Conservation (phyloP, 2,113 vertebrate species). For the Nibea coibor region DNA sequence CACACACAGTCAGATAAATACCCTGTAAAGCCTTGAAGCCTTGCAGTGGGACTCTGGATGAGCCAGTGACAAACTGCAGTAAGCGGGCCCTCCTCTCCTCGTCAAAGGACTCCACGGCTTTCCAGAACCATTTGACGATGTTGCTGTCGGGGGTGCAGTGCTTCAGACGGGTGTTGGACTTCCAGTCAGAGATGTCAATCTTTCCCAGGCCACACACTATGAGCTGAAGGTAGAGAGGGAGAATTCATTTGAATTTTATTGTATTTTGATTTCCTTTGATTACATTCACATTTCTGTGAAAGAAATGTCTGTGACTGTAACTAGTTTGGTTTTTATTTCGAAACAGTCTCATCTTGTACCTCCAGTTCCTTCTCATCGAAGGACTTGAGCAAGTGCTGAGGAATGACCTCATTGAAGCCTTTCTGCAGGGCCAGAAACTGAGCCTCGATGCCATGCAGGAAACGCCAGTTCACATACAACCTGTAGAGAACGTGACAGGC, state of each 20-base stretch:
- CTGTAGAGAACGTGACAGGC: constrained; percentile 59
- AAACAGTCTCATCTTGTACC: constrained; percentile 77
- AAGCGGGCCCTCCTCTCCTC: constrained; percentile 95
- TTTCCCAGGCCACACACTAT: constrained; percentile 98
- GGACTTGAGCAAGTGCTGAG: constrained; percentile 97
- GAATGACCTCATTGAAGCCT: constrained; percentile 99
- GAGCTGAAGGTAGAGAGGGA: constrained; percentile 81
- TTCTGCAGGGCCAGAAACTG: constrained; percentile 99
- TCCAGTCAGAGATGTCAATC: constrained; percentile 98
- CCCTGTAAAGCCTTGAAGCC: constrained; percentile 99
- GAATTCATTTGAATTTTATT: neutral
- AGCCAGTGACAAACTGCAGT: constrained; percentile 98
- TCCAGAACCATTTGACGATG: constrained; percentile 99
- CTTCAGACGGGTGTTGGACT: constrained; percentile 97
- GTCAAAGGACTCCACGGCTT: constrained; percentile 96
- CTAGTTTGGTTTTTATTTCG: neutral
- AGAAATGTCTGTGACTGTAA: neutral
- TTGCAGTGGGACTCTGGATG: constrained; percentile 96
- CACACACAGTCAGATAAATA: constrained; percentile 53
- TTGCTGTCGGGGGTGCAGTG: constrained; percentile 98
- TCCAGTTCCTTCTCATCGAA: constrained; percentile 99
- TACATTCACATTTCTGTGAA: too few relatives aligned
- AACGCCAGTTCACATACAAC: constrained; percentile 98
- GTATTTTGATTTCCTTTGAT: neutral
- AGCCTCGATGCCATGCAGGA: constrained; percentile 97